Evolutionary conservation across 2,888 invertebrate species (phyloP), one percentile per base, ranked within the genome.

Genomic region (Blastobasis lacticolella): DNA sequence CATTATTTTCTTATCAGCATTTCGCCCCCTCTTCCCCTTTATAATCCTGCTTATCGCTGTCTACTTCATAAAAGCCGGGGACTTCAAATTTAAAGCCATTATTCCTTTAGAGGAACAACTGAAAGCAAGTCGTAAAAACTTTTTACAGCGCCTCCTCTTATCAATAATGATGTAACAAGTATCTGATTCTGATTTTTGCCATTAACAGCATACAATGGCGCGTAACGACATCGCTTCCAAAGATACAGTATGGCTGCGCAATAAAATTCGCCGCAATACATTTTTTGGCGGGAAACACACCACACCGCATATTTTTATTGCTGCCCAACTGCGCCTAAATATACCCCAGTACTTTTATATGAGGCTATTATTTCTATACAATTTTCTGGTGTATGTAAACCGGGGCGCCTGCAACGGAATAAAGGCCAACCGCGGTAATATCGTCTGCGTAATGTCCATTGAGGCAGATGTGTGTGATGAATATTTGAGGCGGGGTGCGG

Each of bases 1-100:
- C 75, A 78, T 85, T 82, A 81, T 78, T 78, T 69, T 63, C 74
- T 83, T 82, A 82, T 84, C 81, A 75, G 61, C 67, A 69, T 68
- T 77, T 75, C 74, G 70, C 66, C 77, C 75, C 73, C 71, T 72
- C 71, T 71, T 75, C 72, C 71, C 73, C 73, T 81, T 80, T 75
- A 77, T 80, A 80, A 81, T 78, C 76, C 75, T 67, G 68, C 73
- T 82, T 81, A 84, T 84, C 82, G 71, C 67, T 65, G 73, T 72
- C 75, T 75, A 71, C 75, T 79, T 75, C 74, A 79, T 81, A 80
- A 81, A 80, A 79, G 78, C 69, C 62, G 66, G 69, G 69, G 69
- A 72, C 75, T 77, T 79, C 68, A 75, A 78, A 72, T 78, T 80
- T 76, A 69, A 78, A 76, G 73, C 73, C 70, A 76, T 79, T 78